Evolutionary conservation across 2,888 invertebrate species (phyloP).

Genomic region (Congeria kusceri): DNA sequence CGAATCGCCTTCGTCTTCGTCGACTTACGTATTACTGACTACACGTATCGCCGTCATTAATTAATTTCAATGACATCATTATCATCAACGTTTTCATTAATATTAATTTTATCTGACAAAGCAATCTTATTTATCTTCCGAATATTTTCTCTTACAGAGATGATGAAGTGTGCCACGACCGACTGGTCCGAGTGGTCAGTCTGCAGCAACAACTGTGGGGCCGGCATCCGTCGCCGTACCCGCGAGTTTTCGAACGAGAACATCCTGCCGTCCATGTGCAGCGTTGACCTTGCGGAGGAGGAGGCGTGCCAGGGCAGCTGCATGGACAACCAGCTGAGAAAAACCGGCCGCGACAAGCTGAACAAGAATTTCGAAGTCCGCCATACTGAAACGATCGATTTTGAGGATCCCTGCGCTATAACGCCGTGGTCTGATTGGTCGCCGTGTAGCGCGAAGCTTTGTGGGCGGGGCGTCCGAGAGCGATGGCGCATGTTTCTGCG

Average conservation of each 20-base stretch:
- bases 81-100: no score
- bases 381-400: constrained; percentile 68
- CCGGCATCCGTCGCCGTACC: constrained; percentile 89
- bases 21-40: no score
- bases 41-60: no score
- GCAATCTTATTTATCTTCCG: no score
- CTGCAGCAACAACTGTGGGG: constrained; percentile 86
- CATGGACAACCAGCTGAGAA: constrained; percentile 57
- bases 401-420: constrained; percentile 86
- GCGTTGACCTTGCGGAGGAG: constrained; percentile 75
- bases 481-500: constrained; percentile 79
- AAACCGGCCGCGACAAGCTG: constrained; percentile 64
- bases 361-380: constrained; percentile 75
- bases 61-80: no score
- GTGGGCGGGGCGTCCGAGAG: constrained; percentile 89
- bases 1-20: no score
- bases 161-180: constrained; percentile 87
- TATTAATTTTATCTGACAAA: no score
- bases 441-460: constrained; percentile 90
- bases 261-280: constrained; percentile 79
- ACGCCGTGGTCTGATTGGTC: constrained; percentile 94
- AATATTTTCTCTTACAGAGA: constrained; percentile 75
- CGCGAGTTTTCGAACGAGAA: constrained; percentile 78
- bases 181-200: constrained; percentile 87
- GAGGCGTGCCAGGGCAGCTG: constrained; percentile 82